These are phyloP conservation scores for Oreochromis niloticus DNA, from an alignment of 2,113 vertebrate species.

Conservation along the genomic window DNA sequence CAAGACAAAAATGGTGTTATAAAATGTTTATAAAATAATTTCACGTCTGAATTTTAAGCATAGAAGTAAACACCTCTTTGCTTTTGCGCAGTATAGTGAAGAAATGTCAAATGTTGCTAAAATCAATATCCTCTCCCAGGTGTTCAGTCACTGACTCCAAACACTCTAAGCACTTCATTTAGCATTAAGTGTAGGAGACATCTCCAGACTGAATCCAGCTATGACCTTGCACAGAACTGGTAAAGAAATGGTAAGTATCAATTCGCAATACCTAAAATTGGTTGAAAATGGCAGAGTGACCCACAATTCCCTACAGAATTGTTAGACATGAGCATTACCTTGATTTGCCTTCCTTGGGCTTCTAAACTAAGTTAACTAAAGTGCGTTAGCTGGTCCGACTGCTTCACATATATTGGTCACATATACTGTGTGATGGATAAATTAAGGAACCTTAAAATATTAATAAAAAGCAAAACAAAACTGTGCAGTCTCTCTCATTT, in stretches of 20 bases:
- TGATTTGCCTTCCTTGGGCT: not conserved
- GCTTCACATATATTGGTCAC: not conserved
- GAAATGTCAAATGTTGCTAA: not conserved
- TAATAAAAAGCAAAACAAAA: not conserved
- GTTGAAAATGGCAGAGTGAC: not conserved
- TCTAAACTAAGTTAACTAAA: not conserved
- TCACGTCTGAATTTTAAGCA: not conserved
- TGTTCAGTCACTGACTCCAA: not conserved
- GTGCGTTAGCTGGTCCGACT: not conserved
- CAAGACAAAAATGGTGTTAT: not conserved
- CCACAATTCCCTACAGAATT: not conserved
- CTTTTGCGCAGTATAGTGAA: not conserved
- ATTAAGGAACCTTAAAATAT: not conserved
- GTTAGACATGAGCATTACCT: not conserved
- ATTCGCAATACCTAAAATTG: not conserved
- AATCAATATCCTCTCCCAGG: slow-evolving; percentile 1
- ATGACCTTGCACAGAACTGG: not conserved
- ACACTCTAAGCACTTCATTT: not conserved
- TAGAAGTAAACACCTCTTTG: slow-evolving; percentile 11
- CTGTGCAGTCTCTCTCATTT: not conserved
- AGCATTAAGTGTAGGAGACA: not conserved
- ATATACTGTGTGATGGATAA: not conserved
- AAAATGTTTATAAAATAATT: not conserved
- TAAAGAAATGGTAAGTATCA: not conserved
- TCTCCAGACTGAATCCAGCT: not conserved